These are phyloP conservation scores for Cyanocitta stelleri DNA, from an alignment of 2,113 vertebrate genomes.

Conservation along the genomic window DNA sequence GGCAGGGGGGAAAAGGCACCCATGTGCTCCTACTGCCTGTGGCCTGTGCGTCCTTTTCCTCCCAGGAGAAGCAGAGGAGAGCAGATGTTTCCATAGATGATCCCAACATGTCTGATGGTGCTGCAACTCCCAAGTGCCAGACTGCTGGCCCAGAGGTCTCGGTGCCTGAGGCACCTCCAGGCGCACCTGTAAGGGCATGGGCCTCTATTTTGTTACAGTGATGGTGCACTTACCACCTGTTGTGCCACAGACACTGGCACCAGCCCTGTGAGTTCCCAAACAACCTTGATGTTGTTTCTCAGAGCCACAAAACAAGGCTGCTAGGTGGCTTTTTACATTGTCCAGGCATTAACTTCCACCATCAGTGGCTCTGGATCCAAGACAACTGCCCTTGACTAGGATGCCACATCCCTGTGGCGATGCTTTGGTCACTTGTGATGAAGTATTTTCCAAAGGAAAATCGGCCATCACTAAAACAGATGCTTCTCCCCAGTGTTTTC, in stretches of 20 bases:
- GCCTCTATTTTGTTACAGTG: neutral
- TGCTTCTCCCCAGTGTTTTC: neutral
- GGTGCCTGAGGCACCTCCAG: neutral
- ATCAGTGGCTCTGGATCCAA: neutral
- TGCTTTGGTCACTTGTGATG: neutral
- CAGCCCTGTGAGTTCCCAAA: neutral
- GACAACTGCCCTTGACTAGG: neutral
- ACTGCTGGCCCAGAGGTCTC: neutral
- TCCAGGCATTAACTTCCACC: neutral
- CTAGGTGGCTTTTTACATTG: neutral
- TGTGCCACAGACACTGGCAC: neutral
- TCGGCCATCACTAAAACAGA: neutral
- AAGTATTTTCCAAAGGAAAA: neutral
- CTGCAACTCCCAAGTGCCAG: neutral
- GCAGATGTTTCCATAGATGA: neutral
- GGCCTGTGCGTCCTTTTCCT: neutral
- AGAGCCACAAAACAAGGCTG: neutral
- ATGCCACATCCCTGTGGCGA: accelerated
- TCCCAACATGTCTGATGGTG: neutral
- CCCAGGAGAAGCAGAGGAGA: neutral
- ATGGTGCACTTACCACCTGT: neutral
- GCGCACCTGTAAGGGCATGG: neutral
- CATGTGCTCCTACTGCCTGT: accelerated
- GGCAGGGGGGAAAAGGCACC: accelerated
- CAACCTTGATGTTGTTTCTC: neutral